Base-by-base conservation (phyloP, 2,888 invertebrate species). In the Ditula angustiorana region DNA sequence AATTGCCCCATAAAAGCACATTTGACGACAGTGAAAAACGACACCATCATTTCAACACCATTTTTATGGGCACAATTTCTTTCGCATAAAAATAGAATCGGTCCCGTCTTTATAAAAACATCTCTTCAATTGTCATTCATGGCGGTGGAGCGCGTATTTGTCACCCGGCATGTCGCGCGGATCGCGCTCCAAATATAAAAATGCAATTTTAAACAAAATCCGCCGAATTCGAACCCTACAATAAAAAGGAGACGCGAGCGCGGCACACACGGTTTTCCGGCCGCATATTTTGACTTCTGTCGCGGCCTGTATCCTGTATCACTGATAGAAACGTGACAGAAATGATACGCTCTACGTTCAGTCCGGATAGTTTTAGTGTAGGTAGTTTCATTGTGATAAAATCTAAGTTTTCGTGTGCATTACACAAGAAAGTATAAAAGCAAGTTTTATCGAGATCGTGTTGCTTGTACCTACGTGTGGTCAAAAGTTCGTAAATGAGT, bases 51-150 rank as follows among this genome's bases (percentile, higher is more conserved):
- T 91, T 87, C 87, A 84, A 85, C 86, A 86, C 87, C 88, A 82
- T 86, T 92, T 90, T 92, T 91, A 92, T 89, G 85, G 82, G 83
- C 81, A 86, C 90, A 90, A 92, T 92, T 90, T 90, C 90, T 92
- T 91, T 90, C 87, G 82, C 85, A 91, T 91, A 90, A 92, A 92
- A 90, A 89, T 86, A 87, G 88, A 88, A 87, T 87, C 87, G 87
- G 76, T 8, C 74, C 77, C 79, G 78, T 91, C 91, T 89, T 91
- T 91, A 90, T 87, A 90, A 91, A 91, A 92, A 90, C 90, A 91
- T 92, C 89, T 87, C 88, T 87, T 88, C 86, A 87, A 92, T 93
- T 93, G 92, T 93, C 93, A 93, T 93, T 93, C 93, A 93, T 93
- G 85, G 86, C 91, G 79, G 87, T 86, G 86, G 77, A 69, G 76